Evolutionary conservation across 2,888 invertebrate genomes (phyloP).

Genomic region (Epiblema foenella): DNA sequence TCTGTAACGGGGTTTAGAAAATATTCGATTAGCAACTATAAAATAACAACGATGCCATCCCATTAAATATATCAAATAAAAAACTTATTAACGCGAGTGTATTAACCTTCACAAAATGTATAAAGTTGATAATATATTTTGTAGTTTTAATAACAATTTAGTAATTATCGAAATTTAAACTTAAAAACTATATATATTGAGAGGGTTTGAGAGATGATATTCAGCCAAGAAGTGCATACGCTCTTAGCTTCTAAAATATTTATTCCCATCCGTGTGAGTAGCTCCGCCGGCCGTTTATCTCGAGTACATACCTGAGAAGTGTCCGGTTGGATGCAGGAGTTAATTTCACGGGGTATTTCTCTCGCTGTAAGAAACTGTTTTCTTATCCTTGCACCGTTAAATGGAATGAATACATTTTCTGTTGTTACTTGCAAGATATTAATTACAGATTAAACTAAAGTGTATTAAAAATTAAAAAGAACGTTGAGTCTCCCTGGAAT

Average conservation of each 20-base stretch:
- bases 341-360: conserved; percentile 83
- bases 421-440: conserved; percentile 15
- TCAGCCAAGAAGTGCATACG: background rate
- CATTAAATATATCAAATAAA: too few species aligned
- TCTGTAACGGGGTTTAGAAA: too few species aligned
- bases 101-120: too few species aligned
- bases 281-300: conserved; percentile 68
- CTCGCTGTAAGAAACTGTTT: conserved; percentile 65
- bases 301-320: conserved; percentile 74
- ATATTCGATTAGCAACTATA: too few species aligned
- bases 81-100: too few species aligned
- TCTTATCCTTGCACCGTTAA: conserved; percentile 72
- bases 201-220: background rate
- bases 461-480: background rate
- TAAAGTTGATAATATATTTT: too few species aligned
- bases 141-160: too few species aligned
- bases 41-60: too few species aligned
- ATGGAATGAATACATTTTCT: conserved; percentile 72
- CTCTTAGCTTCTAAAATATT: conserved; percentile 41
- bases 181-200: too few species aligned
- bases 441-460: conserved; percentile 6
- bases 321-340: conserved; percentile 75
- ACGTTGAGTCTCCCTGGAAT: background rate
- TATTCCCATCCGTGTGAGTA: conserved; percentile 56
- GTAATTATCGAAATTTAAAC: too few species aligned